These are phyloP conservation scores for Himantopus leucocephalus DNA, from an alignment of 2,113 vertebrate species.

Conservation along the genomic window DNA sequence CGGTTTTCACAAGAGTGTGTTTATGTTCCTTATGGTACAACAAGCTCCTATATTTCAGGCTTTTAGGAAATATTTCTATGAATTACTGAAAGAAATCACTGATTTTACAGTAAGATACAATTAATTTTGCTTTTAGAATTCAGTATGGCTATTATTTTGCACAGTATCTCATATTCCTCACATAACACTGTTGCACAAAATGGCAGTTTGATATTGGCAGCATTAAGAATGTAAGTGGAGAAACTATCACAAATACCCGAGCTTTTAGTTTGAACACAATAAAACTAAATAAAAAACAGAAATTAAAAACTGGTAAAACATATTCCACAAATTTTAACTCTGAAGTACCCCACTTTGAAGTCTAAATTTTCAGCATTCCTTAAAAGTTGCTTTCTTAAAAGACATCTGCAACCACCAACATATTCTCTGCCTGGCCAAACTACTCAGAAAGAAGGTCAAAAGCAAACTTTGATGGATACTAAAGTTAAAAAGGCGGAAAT, in stretches of 20 bases:
- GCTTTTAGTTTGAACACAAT: background rate
- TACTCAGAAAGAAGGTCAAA: background rate
- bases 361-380: background rate
- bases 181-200: background rate
- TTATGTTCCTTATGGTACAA: background rate
- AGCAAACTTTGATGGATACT: background rate
- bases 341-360: background rate
- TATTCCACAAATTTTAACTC: background rate
- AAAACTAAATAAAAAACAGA: background rate
- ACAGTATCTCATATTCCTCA: background rate
- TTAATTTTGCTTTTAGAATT: background rate
- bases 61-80: background rate
- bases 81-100: background rate
- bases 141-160: background rate
- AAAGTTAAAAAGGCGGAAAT: background rate
- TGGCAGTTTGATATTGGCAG: background rate
- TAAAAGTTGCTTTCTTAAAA: background rate
- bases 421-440: background rate
- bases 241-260: background rate
- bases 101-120: background rate
- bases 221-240: background rate
- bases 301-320: background rate
- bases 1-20: background rate
- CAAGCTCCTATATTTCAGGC: background rate
- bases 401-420: background rate